Evolutionary conservation across 2,888 invertebrate genomes (phyloP), one percentile per base, ranked within the genome.

Genomic region (Ceramica pisi): DNA sequence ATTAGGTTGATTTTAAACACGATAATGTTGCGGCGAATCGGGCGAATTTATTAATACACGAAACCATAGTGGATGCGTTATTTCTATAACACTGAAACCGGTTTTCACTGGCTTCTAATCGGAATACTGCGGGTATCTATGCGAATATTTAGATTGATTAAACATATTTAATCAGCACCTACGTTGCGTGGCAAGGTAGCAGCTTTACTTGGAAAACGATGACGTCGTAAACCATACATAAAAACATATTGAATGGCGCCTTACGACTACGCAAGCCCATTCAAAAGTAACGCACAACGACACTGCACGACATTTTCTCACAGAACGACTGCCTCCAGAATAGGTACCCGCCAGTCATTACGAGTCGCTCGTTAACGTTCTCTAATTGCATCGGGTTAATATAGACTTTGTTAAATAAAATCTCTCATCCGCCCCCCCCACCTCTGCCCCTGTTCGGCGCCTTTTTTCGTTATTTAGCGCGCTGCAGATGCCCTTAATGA

Each of bases 361-460:
- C 95, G 89, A 92, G 89, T 89, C 90, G 94, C 95, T 95, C 95
- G 95, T 95, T 96, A 95, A 94, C 94, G 92, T 86, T 93, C 95
- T 94, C 94, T 96, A 96, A 96, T 96, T 96, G 95, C 95, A 94
- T 94, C 93, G 95, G 95, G 94, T 96, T 96, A 96, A 96, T 96
- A 95, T 95, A 96, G 95, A 96, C 95, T 95, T 95, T 96, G 95
- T 95, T 95, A 95, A 95, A 95, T 96, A 95, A 96, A 96, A 95
- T 95, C 95, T 95, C 95, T 94, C 95, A 94, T 94, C 94, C 90
- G 91, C 77, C 77, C 87, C 84, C 86, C 67, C 83, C 72, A 80
- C 84, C 83, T 74, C 84, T 81, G 81, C 80, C 78, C 71, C 73
- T 71, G 80, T 65, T 76, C 78, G 78, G 76, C 69, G 88, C 85